phyloP scores from a whole-genome alignment of 1,140 invertebrate species.

The Cherax destructor region DNA sequence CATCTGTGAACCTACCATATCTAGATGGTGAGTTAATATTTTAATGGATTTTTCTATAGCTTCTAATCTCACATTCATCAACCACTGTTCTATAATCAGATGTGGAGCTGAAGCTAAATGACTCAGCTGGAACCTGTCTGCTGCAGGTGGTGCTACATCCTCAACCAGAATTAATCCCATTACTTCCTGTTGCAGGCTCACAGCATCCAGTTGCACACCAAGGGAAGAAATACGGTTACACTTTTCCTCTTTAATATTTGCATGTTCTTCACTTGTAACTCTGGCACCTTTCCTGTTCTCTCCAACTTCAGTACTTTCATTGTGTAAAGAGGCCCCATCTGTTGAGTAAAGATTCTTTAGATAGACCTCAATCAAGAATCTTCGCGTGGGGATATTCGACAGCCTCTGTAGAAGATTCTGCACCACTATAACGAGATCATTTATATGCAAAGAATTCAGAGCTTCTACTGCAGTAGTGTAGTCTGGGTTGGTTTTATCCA shows the following conservation, averaged over 20 bases:
- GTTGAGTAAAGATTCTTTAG: constrained; percentile 19
- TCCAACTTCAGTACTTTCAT: not conserved
- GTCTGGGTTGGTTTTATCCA: constrained; percentile 53
- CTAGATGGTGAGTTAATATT: constrained; percentile 21
- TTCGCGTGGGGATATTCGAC: constrained; percentile 32
- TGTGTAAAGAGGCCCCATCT: not conserved
- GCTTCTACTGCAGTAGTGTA: constrained; percentile 33
- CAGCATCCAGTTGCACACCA: constrained; percentile 15
- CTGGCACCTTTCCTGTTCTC: not conserved
- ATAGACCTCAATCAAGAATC: constrained; percentile 53
- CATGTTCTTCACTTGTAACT: not conserved
- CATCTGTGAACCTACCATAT: constrained; percentile 33
- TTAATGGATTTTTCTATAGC: constrained; percentile 50
- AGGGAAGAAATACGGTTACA: not conserved
- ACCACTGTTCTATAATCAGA: constrained; percentile 62
- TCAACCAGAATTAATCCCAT: constrained; percentile 59
- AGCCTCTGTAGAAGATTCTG: constrained; percentile 38
- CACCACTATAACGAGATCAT: constrained; percentile 8
- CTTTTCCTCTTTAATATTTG: not conserved
- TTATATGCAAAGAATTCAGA: constrained; percentile 9
- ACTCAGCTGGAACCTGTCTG: constrained; percentile 52
- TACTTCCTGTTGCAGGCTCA: constrained; percentile 33
- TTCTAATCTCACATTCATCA: constrained; percentile 59
- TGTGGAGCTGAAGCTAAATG: constrained; percentile 47
- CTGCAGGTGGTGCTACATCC: constrained; percentile 37